A percentile compares a stretch with the other conserved stretches of the same genome.
Evolutionary conservation across 2,888 invertebrate species (phyloP).

Genomic region (Eustalomyia histrio): DNA sequence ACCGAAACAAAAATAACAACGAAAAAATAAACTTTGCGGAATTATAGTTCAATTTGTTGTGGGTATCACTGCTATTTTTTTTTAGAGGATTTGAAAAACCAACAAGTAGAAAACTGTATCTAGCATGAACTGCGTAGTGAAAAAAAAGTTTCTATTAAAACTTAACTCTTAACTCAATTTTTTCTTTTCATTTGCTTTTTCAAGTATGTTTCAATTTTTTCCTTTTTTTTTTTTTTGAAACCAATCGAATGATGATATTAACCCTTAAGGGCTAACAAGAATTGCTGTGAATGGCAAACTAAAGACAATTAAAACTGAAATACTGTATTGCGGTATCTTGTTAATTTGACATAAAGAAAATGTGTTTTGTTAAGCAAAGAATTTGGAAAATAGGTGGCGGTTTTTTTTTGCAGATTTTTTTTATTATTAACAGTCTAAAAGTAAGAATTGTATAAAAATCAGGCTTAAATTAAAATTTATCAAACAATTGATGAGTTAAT

Average conservation of each 20-base stretch:
- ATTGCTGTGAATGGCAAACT: neutral
- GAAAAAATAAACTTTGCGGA: conserved; percentile 1
- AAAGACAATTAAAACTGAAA: neutral
- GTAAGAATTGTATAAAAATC: no score
- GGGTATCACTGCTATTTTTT: conserved; percentile 9
- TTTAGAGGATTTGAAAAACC: neutral
- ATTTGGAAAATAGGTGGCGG: no score
- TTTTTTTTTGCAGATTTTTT: no score
- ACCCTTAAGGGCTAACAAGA: neutral
- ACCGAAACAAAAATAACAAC: no score
- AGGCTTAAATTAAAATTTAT: no score
- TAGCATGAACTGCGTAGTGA: neutral
- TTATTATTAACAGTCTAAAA: no score
- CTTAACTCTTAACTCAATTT: conserved; percentile 14
- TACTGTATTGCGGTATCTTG: no score
- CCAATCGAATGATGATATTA: neutral
- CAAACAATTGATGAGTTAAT: no score
- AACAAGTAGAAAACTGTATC: neutral
- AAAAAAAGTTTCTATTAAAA: neutral
- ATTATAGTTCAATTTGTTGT: conserved; percentile 34
- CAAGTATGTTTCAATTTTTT: neutral
- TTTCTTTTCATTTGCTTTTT: neutral
- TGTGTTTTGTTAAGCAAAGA: no score
- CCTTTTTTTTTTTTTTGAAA: neutral
- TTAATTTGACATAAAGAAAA: no score